Percentiles rank a stretch among this genome's conserved stretches.
Conservation (phyloP, 2,113 vertebrate species). For the Rallus limicola region DNA sequence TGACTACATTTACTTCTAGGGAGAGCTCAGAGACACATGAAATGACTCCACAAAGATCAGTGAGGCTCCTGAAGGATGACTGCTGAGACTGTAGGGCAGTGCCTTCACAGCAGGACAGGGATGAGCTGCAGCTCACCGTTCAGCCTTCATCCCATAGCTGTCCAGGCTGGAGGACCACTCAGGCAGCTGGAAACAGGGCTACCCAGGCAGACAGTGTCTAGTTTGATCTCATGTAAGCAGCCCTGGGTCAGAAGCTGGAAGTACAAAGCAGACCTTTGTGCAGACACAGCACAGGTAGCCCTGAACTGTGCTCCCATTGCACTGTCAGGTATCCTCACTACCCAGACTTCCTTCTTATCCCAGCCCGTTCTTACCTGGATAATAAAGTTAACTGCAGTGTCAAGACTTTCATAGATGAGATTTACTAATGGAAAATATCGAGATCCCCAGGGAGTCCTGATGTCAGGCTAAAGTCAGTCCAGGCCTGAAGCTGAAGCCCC, state of each 20-base stretch:
- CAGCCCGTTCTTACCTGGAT: background rate
- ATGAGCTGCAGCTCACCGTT: background rate
- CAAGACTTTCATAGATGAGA: background rate
- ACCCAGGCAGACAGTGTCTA: background rate
- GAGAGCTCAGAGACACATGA: background rate
- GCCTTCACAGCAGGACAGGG: background rate
- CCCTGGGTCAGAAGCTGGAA: background rate
- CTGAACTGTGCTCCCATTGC: background rate
- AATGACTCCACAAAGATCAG: background rate
- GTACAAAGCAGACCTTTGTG: background rate
- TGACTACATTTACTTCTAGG: background rate
- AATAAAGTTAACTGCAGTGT: background rate
- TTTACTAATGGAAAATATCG: background rate
- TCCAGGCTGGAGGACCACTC: background rate
- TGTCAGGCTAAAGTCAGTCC: background rate
- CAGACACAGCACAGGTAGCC: background rate
- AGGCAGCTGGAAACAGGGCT: background rate
- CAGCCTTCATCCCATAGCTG: background rate
- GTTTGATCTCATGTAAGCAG: background rate
- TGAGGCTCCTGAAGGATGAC: background rate
- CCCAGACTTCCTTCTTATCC: background rate
- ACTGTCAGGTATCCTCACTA: background rate
- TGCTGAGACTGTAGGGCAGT: background rate
- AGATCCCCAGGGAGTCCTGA: background rate
- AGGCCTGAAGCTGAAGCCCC: background rate